Percentiles rank a stretch among this genome's conserved stretches.
Evolutionary conservation across 2,797 vertebrate species (phyloP).

Genomic region (Sparus aurata): DNA sequence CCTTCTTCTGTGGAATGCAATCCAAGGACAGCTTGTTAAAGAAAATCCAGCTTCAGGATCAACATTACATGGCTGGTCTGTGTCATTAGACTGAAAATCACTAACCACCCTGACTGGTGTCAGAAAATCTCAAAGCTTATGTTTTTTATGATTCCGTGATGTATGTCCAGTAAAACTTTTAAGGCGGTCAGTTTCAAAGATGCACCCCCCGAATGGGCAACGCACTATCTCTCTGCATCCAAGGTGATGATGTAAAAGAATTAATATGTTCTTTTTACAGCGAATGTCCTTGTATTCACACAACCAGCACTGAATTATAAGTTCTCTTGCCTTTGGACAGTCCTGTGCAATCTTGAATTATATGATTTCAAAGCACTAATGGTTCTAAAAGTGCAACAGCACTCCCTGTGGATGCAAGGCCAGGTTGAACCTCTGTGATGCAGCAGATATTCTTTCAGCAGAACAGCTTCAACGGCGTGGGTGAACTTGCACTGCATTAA

Average conservation of each 20-base stretch:
- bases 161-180: constrained; percentile 3
- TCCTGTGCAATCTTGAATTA: too few relatives aligned
- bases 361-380: too few relatives aligned
- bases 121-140: not conserved
- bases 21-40: not conserved
- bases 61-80: not conserved
- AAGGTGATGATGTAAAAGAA: constrained; percentile 1
- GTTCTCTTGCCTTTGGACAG: not conserved
- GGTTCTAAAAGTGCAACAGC: not conserved
- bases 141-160: not conserved
- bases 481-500: constrained; percentile 1
- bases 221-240: not conserved
- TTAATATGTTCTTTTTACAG: not conserved
- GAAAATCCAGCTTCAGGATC: not conserved
- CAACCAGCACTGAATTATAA: not conserved
- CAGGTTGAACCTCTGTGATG: not conserved
- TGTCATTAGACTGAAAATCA: not conserved
- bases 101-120: too few relatives aligned
- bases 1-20: constrained; percentile 2
- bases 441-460: too few relatives aligned
- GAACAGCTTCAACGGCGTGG: not conserved
- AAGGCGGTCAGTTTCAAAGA: not conserved
- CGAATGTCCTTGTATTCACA: too few relatives aligned
- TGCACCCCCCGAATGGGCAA: not conserved
- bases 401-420: not conserved